Evolutionary conservation across 2,113 vertebrate genomes (phyloP).

Genomic region (Forbesichthys agassizii): DNA sequence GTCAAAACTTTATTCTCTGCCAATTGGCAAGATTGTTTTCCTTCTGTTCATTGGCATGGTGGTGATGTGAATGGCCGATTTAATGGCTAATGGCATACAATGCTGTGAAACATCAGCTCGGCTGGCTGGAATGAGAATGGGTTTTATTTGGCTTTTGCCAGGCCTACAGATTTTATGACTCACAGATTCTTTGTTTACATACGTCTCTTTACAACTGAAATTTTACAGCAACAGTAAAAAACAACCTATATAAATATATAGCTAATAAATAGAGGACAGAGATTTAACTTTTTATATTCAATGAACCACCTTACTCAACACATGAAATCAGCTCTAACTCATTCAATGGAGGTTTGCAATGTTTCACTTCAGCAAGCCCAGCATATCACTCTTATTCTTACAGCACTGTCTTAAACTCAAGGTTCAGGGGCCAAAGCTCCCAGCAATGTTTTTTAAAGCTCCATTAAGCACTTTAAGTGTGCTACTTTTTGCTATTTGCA

Average conservation of each 20-base stretch:
- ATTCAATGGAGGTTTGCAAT: conserved; percentile 50
- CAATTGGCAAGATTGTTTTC: conserved; percentile 20
- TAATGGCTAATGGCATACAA: conserved; percentile 19
- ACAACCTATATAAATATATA: background rate
- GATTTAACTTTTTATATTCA: background rate
- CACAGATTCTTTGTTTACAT: conserved; percentile 15
- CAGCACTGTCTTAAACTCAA: background rate
- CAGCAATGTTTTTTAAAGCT: too few relatives aligned
- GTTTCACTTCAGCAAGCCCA: conserved; percentile 41
- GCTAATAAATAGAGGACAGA: background rate
- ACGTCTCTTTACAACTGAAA: conserved; percentile 3
- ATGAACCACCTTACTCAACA: conserved; percentile 25
- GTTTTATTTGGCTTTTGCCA: conserved; percentile 25
- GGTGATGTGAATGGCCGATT: conserved; percentile 18
- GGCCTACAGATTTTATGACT: background rate
- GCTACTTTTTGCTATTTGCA: too few relatives aligned
- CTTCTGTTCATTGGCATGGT: background rate
- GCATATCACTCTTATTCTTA: conserved; percentile 19
- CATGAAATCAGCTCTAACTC: background rate
- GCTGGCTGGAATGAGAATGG: conserved; percentile 11
- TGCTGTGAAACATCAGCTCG: background rate
- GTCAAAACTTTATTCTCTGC: background rate
- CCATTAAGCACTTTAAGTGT: too few relatives aligned
- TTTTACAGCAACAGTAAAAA: conserved; percentile 14
- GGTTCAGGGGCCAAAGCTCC: too few relatives aligned